Percentiles rank a stretch among this genome's conserved stretches.
phyloP scores from a whole-genome alignment of 2,888 invertebrate genomes.

The Leptinotarsa juncta region DNA sequence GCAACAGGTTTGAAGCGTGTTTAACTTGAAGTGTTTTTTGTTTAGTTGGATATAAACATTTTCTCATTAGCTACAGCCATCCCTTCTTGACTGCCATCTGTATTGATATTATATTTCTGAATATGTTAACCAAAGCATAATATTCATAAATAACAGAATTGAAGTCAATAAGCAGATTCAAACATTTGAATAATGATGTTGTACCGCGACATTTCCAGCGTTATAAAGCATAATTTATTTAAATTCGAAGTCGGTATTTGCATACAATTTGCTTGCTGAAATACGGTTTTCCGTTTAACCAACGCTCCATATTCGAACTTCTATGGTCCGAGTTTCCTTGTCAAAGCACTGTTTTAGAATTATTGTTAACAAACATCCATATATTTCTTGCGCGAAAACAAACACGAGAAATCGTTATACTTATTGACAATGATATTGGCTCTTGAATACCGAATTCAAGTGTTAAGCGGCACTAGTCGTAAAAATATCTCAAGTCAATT shows the following conservation, averaged over 20 bases:
- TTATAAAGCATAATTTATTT: conserved; percentile 3
- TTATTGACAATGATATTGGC: too few species aligned
- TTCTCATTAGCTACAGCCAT: too few species aligned
- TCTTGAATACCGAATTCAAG: too few species aligned
- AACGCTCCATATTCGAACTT: neutral
- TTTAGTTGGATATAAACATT: too few species aligned
- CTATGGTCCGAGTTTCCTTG: neutral
- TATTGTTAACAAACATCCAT: neutral
- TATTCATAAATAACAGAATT: neutral
- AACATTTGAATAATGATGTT: neutral
- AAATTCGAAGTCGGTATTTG: neutral
- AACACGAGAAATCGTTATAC: neutral
- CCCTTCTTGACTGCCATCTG: too few species aligned
- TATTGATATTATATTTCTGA: too few species aligned
- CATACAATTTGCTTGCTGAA: conserved; percentile 6
- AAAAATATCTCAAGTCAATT: too few species aligned
- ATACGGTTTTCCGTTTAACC: neutral
- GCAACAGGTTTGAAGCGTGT: too few species aligned
- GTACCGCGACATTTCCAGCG: neutral
- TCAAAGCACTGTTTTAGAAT: neutral
- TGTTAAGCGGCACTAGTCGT: too few species aligned
- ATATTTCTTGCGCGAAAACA: neutral
- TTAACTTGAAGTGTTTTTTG: too few species aligned
- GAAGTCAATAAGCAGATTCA: neutral
- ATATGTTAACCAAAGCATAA: neutral